Percentiles rank a stretch among this genome's conserved stretches.
Conservation (phyloP, 2,113 vertebrate genomes). For the Ornithorhynchus anatinus region DNA sequence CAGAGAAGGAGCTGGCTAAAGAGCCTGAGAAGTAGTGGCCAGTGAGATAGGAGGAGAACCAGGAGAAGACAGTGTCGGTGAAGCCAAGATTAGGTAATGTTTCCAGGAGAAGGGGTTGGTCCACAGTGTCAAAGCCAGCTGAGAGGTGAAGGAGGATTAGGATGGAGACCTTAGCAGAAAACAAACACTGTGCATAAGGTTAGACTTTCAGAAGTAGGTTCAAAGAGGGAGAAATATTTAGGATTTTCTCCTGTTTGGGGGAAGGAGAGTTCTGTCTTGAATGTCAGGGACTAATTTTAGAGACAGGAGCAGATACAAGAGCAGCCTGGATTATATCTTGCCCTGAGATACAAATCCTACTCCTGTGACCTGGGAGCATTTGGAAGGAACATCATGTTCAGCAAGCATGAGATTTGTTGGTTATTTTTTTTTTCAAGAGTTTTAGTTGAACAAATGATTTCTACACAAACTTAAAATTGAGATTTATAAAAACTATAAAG, state of each 20-base stretch:
- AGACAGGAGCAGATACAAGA: not conserved
- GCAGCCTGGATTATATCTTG: not conserved
- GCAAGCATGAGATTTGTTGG: not conserved
- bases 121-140: too few species aligned
- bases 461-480: not conserved
- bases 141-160: not conserved
- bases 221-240: not conserved
- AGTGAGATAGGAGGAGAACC: not conserved
- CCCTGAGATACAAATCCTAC: not conserved
- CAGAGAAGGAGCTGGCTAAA: too few species aligned
- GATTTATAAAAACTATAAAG: not conserved
- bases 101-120: too few species aligned
- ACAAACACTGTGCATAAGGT: not conserved
- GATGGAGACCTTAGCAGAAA: not conserved
- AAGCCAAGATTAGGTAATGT: too few species aligned
- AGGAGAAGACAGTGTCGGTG: not conserved
- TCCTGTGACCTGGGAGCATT: not conserved
- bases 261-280: not conserved
- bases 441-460: not conserved
- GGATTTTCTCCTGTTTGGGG: not conserved
- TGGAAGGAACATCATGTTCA: not conserved
- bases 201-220: not conserved
- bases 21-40: not conserved
- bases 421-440: not conserved
- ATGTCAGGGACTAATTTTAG: not conserved